Evolutionary conservation across 2,888 invertebrate species (phyloP), one percentile per base, ranked within the genome.

Genomic region (Acanthoscelides obtectus): DNA sequence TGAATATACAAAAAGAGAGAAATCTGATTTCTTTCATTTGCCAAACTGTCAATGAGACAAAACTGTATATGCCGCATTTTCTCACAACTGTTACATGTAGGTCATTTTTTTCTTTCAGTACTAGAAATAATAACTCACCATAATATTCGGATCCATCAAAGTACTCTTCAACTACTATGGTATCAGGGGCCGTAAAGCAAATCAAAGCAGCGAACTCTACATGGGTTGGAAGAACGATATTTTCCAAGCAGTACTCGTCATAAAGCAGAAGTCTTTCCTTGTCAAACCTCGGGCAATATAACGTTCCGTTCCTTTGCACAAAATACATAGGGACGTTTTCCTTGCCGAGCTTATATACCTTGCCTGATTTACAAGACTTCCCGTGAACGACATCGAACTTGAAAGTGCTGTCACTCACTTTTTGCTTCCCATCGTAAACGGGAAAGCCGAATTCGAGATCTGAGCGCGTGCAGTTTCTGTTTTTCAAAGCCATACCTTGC

Each of bases 301-400:
- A 68, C 8, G 73, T 68, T 0, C 79, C 79, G 70, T 78, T 73
- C 2, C 65, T 25, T 70, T 79, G 79, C 25, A 79, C 27, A 70
- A 71, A 78, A 70, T 75, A 77, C 0, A 25, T 21, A 0, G 27
- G 69, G 4, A 69, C 64, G 8, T 68, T 66, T 19, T 67, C 19
- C 0, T 77, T 74, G 22, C 72, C 64, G 27, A 79, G 70, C 70
- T 73, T 74, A 25, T 75, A 68, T 0, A 70, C 73, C 19, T 71
- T 69, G 0, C 69, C 72, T 19, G 66, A 67, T 0, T 66, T 69
- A 67, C 79, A 78, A 8, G 67, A 63, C n/a, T 67, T 66, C 20
- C 68, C 69, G 45, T 77, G 75, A 8, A 78, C 72, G n/a, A 79
- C 75, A 66, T 71, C 71, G 22, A 78, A 76, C 20, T 19, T 69